Evolutionary conservation across 2,888 invertebrate genomes (phyloP), one percentile per base, ranked within the genome.

Genomic region (Hypercompe scribonia): DNA sequence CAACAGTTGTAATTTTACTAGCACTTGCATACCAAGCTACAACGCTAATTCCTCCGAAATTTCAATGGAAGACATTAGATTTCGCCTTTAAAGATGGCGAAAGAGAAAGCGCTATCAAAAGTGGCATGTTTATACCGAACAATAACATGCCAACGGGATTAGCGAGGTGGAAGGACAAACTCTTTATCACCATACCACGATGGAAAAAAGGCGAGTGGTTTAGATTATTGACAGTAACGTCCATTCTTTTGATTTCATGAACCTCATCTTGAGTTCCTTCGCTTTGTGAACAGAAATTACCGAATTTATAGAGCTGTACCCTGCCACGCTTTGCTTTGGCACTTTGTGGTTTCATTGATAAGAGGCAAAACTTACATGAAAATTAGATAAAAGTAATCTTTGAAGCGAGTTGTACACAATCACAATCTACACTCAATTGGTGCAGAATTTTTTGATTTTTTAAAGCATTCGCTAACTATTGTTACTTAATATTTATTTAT

Each of bases 141-240:
- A 97, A 97, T 88, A 97, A 97, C 89, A 93, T 97, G 87, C 97
- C 97, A 0, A 92, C 97, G 50, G 97, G 97, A 24, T 83, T 97
- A 77, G 97, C 97, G 75, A 95, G 96, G 78, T 97, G 97, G 97
- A 96, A 96, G 81, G 90, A 97, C 88, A 97, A 96, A 95, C 89
- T 96, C 73, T 97, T 96, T 86, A 94, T 97, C 75, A 97, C 97
- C 61, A 96, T 97, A 84, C 97, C 97, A 80, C 95, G 97, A 85
- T 97, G 97, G 97, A 97, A 96, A 90, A 90, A 93, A 78, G 97
- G 97, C 74, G 33, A 65, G 96, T 65, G 50, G 33, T 50, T 73
- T 65, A 36, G 8, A 39, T 31, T 33, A 24, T 50, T 24, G 13
- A 58, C 10, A n/a, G 10, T 65, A 34, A 2, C 2, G 8, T 28